Evolutionary conservation across 2,113 vertebrate species (phyloP), one percentile per base, ranked within the genome.

Genomic region (Ellobius talpinus): DNA sequence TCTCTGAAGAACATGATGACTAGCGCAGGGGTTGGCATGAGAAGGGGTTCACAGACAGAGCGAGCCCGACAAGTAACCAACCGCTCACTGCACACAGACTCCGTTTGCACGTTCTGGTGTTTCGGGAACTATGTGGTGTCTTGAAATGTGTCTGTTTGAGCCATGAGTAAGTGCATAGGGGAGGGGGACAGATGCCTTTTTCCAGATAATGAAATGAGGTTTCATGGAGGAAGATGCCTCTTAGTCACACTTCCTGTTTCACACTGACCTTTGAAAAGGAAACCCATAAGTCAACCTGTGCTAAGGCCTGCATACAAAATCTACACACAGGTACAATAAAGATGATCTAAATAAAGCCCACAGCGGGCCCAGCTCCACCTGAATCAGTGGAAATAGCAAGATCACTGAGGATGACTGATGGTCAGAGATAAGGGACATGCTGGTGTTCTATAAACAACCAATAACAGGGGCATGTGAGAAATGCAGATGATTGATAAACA

Each of bases 211-310:
- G 89, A 97, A 97, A 89, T n/a, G 89, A 96, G 61, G 93, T 72
- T 97, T 96, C 93, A 36, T n/a, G 87, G 94, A 96, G 95, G 94
- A 97, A 97, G 93, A 90, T 90, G 96, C 58, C 58, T 95, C 94
- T 98, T 96, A 98, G 97, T 97, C 97, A 97, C 70, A 95, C 96
- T 98, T 98, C 98, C 96, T 97, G 96, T 97, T 97, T 97, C 96
- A 96, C 63, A 93, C 89, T 96, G 97, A 97, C 96, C 96, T 98
- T 97, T 98, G 84, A 61, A 94, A 89, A 96, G 97, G 97, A 97
- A 98, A 97, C 91, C 96, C 95, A 96, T 97, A 98, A 96, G 89
- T 68, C 91, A 85, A 92, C 95, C 87, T 78, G 87, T 87, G 68
- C 81, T 74, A 74, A 93, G 81, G n/a, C 88, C 42, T 93, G 82